phyloP scores from a whole-genome alignment of 2,888 invertebrate genomes.

The Athrips mouffetella region DNA sequence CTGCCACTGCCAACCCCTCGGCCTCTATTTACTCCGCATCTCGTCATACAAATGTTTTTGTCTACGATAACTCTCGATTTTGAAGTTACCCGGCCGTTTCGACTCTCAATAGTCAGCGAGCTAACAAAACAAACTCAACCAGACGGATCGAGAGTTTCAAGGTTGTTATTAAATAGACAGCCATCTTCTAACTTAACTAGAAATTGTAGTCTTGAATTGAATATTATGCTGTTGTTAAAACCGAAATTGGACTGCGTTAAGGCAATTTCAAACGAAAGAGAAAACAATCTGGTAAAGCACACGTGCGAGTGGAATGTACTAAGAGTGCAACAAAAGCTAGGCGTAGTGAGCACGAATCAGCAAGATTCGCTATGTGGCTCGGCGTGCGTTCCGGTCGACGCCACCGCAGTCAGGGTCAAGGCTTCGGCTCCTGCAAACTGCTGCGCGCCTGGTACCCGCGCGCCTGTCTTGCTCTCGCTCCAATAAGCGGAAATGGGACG shows the following conservation, averaged over 20 bases:
- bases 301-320: conserved; percentile 65
- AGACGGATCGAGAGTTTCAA: conserved; percentile 11
- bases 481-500: conserved; percentile 55
- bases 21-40: conserved; percentile 49
- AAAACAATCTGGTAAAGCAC: conserved; percentile 59
- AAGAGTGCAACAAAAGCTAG: conserved; percentile 61
- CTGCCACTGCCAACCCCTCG: conserved; percentile 65
- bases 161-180: conserved; percentile 4
- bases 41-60: conserved; percentile 44
- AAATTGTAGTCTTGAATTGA: background rate
- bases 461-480: conserved; percentile 45
- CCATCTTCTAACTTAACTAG: background rate
- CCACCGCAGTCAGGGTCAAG: conserved; percentile 77
- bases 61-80: conserved; percentile 61
- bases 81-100: conserved; percentile 48
- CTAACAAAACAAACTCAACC: background rate
- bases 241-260: background rate
- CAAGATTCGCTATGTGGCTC: conserved; percentile 66
- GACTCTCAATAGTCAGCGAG: conserved; percentile 18
- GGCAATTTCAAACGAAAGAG: conserved; percentile 41
- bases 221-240: background rate
- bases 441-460: conserved; percentile 63
- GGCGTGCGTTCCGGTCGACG: conserved; percentile 76
- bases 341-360: conserved; percentile 54
- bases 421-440: conserved; percentile 67